A percentile compares a stretch with the other conserved stretches of the same genome.
phyloP scores from a whole-genome alignment of 2,113 vertebrate genomes.

The Atlantisia rogersi region DNA sequence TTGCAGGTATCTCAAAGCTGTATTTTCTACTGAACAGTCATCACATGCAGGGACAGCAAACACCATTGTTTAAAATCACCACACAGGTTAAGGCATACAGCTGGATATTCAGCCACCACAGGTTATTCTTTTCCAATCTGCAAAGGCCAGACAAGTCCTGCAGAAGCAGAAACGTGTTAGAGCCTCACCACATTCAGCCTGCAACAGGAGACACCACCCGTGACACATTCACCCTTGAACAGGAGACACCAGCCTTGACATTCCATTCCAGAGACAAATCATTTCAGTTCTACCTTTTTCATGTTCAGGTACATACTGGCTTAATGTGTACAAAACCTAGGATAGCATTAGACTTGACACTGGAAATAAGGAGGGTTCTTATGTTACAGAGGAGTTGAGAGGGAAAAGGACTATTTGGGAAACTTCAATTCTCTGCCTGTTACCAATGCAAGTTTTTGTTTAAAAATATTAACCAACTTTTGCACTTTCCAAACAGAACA shows the following conservation, averaged over 20 bases:
- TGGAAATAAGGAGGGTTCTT: background rate
- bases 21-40: background rate
- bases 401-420: background rate
- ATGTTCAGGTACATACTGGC: background rate
- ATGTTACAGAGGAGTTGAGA: background rate
- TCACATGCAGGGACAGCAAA: background rate
- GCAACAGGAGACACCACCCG: background rate
- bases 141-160: background rate
- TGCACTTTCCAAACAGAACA: background rate
- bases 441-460: background rate
- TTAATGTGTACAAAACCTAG: background rate
- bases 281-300: background rate
- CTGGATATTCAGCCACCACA: background rate
- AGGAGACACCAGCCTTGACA: background rate
- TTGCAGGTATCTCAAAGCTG: background rate
- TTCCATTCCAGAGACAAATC: background rate
- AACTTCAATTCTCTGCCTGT: background rate
- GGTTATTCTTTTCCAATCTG: background rate
- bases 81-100: background rate
- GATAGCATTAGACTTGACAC: background rate
- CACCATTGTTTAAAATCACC: background rate
- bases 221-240: background rate
- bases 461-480: accelerated
- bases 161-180: background rate
- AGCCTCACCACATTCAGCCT: background rate